These are phyloP conservation scores for Cerastis rubricosa DNA, from an alignment of 2,888 invertebrate species.

Conservation along the genomic window DNA sequence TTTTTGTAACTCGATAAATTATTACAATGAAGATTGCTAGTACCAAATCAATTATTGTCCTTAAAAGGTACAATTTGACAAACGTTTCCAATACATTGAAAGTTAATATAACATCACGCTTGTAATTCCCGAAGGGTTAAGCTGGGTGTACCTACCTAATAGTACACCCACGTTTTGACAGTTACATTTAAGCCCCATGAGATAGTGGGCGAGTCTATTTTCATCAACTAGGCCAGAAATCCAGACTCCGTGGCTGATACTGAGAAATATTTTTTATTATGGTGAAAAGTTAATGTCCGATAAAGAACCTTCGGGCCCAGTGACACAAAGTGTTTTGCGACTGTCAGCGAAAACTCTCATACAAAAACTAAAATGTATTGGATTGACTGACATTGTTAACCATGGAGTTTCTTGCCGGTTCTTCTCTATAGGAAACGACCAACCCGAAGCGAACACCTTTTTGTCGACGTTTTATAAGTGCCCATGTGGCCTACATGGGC, in stretches of 20 bases:
- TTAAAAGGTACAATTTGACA: too few relatives aligned
- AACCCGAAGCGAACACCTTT: too few relatives aligned
- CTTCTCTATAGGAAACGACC: too few relatives aligned
- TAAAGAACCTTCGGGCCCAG: background rate
- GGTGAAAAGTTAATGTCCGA: background rate
- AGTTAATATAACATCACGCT: background rate
- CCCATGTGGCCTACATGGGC: too few relatives aligned
- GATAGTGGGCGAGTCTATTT: background rate
- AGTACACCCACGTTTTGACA: background rate
- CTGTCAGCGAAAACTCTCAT: background rate
- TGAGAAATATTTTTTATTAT: background rate
- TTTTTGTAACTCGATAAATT: slow-evolving; percentile 7
- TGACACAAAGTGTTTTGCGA: too few relatives aligned
- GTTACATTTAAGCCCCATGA: background rate
- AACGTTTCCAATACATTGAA: background rate
- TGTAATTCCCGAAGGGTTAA: background rate
- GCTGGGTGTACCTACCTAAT: background rate
- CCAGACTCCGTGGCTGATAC: background rate
- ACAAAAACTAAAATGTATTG: background rate
- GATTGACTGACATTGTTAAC: background rate
- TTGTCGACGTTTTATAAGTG: too few relatives aligned
- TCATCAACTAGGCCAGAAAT: background rate
- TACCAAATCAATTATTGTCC: too few relatives aligned
- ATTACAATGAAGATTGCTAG: slow-evolving; percentile 2
- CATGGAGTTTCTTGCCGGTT: too few relatives aligned